phyloP scores from a whole-genome alignment of 2,797 vertebrate genomes.

The Pangasius macronema region DNA sequence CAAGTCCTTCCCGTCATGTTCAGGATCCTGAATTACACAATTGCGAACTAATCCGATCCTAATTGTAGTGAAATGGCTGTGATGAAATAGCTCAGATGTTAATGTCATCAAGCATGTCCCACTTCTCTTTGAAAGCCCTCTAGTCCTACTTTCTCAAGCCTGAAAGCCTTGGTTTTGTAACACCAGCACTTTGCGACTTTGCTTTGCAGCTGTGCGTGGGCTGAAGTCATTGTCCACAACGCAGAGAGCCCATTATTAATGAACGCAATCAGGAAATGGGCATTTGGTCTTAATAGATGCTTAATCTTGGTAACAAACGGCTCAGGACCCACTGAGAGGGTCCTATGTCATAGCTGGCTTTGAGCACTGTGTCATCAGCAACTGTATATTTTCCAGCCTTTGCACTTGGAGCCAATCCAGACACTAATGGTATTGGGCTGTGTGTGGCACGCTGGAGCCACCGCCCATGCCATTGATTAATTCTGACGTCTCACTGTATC shows the following conservation, averaged over 20 bases:
- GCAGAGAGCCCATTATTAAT: constrained; percentile 56
- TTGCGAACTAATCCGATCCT: neutral
- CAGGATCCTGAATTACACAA: too few relatives aligned
- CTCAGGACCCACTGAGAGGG: constrained; percentile 40
- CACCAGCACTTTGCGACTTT: constrained; percentile 27
- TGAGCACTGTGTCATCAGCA: constrained; percentile 35
- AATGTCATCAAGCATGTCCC: neutral
- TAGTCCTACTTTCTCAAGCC: constrained; percentile 28
- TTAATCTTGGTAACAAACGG: constrained; percentile 61
- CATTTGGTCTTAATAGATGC: constrained; percentile 59
- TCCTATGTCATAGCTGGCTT: constrained; percentile 40
- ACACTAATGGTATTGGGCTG: constrained; percentile 61
- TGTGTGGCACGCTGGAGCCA: constrained; percentile 41
- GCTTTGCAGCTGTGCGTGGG: constrained; percentile 41
- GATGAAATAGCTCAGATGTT: neutral
- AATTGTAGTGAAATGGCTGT: neutral
- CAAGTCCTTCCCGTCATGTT: neutral
- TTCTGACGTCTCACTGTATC: constrained; percentile 8
- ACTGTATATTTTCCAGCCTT: constrained; percentile 53
- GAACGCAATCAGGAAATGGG: constrained; percentile 61
- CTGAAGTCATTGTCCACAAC: constrained; percentile 35
- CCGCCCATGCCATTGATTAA: constrained; percentile 48
- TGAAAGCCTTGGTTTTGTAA: constrained; percentile 34
- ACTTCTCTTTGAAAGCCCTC: neutral
- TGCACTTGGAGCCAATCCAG: constrained; percentile 61